Evolutionary conservation across 2,113 vertebrate genomes (phyloP).

Genomic region (Tragelaphus buxtoni): DNA sequence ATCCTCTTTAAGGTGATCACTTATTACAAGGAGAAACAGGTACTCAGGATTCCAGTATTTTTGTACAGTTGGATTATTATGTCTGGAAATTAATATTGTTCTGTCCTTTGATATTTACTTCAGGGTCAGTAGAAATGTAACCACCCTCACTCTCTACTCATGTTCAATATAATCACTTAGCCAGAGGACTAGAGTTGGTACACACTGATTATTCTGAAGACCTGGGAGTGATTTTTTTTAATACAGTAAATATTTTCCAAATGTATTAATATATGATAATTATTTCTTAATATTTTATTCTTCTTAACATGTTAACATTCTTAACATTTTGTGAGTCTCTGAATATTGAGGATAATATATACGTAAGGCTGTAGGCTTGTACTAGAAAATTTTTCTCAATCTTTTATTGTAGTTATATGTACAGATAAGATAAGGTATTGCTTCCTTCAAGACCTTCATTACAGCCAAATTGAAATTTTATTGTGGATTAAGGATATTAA

Average conservation of each 20-base stretch:
- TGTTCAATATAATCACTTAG: conserved; percentile 18
- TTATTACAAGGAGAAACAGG: conserved; percentile 64
- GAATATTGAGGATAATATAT: neutral
- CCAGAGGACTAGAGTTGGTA: neutral
- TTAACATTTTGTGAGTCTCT: neutral
- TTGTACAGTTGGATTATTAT: conserved; percentile 74
- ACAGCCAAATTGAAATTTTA: neutral
- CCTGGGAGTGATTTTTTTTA: neutral
- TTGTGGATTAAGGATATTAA: neutral
- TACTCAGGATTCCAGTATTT: conserved; percentile 49
- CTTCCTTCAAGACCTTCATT: neutral
- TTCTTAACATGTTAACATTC: neutral
- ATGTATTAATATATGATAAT: neutral
- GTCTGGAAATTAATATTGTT: conserved; percentile 79
- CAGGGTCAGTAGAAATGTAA: conserved; percentile 76
- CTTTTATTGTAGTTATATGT: neutral
- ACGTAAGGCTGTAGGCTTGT: neutral
- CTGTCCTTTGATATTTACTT: conserved; percentile 67
- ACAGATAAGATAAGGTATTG: neutral
- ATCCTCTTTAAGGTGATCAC: neutral
- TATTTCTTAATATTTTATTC: conserved; percentile 23
- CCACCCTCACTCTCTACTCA: neutral
- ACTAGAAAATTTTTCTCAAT: neutral
- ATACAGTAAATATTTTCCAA: neutral
- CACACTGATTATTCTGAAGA: neutral